Evolutionary conservation across 2,888 invertebrate species (phyloP).

Genomic region (Pristionchus fissidentatus): DNA sequence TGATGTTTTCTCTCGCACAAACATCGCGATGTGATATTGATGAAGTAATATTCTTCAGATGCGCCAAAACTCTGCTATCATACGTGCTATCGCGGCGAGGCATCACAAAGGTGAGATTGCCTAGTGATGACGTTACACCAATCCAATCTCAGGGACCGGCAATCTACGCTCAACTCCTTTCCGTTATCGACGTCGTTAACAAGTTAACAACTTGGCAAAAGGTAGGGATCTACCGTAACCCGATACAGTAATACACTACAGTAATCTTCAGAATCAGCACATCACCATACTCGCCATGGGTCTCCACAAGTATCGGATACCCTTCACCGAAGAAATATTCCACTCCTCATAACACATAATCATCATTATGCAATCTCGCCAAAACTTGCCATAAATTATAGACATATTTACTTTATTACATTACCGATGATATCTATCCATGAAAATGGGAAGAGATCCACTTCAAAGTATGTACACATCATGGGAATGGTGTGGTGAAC

Average conservation of each 20-base stretch:
- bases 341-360: not conserved
- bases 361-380: too few species aligned
- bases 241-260: not conserved
- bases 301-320: not conserved
- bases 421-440: too few species aligned
- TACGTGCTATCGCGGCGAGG: not conserved
- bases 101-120: not conserved
- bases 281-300: not conserved
- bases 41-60: not conserved
- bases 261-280: not conserved
- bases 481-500: too few species aligned
- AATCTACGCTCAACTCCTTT: not conserved
- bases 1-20: too few species aligned
- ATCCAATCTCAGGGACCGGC: not conserved
- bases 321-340: not conserved
- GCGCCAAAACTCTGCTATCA: not conserved
- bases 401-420: too few species aligned
- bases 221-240: not conserved
- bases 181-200: not conserved
- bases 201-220: not conserved
- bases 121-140: not conserved
- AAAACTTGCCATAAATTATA: too few species aligned
- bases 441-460: too few species aligned
- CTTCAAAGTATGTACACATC: too few species aligned
- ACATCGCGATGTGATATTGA: too few species aligned